phyloP scores from a whole-genome alignment of 2,113 vertebrate species.

The Chamaea fasciata region DNA sequence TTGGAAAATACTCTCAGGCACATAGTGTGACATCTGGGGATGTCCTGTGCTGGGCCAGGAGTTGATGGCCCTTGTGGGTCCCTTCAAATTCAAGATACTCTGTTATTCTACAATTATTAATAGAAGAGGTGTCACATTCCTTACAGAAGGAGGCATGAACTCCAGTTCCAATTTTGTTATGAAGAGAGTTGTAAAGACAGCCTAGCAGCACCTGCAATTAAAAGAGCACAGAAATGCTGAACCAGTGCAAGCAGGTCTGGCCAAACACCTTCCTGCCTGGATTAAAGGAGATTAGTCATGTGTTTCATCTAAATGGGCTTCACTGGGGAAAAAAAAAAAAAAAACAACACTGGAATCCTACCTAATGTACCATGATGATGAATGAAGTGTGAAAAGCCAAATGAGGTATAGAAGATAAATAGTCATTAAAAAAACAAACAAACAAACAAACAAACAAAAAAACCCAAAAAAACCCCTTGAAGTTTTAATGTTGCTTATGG shows the following conservation, averaged over 20 bases:
- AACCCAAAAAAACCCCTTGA: too few relatives aligned
- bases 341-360: not conserved
- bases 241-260: not conserved
- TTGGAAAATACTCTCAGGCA: not conserved
- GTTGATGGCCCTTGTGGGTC: not conserved
- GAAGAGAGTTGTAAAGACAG: not conserved
- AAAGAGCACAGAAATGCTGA: not conserved
- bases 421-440: not conserved
- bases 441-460: too few relatives aligned
- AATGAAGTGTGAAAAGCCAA: rapidly evolving
- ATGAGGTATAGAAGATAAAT: not conserved
- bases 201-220: not conserved
- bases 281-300: not conserved
- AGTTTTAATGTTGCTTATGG: not conserved
- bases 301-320: not conserved
- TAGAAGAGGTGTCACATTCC: not conserved
- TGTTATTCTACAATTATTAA: not conserved
- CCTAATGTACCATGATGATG: not conserved
- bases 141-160: not conserved
- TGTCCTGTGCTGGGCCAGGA: not conserved
- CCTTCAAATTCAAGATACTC: not conserved
- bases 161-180: not conserved
- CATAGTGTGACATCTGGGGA: not conserved
- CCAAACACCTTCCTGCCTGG: not conserved
- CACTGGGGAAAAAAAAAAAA: not conserved